Base-by-base conservation (phyloP, 2,888 invertebrate species). In the Harmothoe impar region DNA sequence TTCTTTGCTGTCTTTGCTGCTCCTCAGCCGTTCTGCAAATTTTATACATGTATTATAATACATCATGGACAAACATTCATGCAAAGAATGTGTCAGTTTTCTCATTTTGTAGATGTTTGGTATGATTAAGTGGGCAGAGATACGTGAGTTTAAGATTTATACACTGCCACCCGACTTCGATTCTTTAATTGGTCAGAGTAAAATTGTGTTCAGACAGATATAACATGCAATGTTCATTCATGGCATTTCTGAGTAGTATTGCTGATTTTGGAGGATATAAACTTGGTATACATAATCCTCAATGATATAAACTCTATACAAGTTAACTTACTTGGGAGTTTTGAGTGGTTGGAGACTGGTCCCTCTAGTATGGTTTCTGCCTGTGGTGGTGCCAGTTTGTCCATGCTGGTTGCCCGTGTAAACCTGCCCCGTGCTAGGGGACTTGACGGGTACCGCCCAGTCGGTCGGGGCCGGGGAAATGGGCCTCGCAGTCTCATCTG, bases 1-100 rank as follows among this genome's bases (percentile, higher is more conserved):
- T 84, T 43, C 84, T 33, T 84, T 51, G 84, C 17, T 84, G 43
- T 84, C 84, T 5, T n/a, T 84, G 84, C 25, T 84, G 84, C 25
- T 84, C 84, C 25, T 84, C 84, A 20, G 17, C 5, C 0, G 29
- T 72, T 72, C 72, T 72, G 25, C 3, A 20, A 12, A 62, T 62
- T 52, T 7, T 62, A 62, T 62, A n/a, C 62, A n/a, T n/a, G 1
- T 15, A 62, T 12, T 12, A 15, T 62, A 12, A 62, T n/a, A 15
- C 15, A n/a, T 62, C 62, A 62, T 62, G 62, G 20, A 12, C 62
- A n/a, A n/a, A 20, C 3, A 43, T 62, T 62, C 1, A 7, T 62
- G 3, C 20, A 20, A n/a, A n/a, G 62, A 3, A 20, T 15, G 3
- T 20, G 62, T 62, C 62, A 3, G 62, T 12, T 43, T n/a, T n/a